Evolutionary conservation across 2,113 vertebrate genomes (phyloP).

Genomic region (Orycteropus afer): DNA sequence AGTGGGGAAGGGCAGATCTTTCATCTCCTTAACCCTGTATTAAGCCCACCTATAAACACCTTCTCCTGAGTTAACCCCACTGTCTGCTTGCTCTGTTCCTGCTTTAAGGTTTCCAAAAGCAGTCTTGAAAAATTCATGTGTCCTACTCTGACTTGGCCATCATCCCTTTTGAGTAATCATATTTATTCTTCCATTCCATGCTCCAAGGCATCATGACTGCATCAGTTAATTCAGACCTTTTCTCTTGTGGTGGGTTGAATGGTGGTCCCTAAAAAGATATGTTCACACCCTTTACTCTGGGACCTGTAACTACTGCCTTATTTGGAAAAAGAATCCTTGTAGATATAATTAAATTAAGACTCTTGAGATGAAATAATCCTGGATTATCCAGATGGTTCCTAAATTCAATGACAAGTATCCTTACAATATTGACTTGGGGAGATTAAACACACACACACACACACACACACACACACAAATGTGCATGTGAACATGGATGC

Average conservation of each 20-base stretch:
- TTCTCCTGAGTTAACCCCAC: neutral
- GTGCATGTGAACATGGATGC: no score
- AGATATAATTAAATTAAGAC: neutral
- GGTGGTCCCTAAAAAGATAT: neutral
- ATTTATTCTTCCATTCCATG: neutral
- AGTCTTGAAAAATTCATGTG: neutral
- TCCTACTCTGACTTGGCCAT: neutral
- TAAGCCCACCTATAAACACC: constrained; percentile 2
- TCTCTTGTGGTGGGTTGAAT: neutral
- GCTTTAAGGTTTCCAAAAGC: neutral
- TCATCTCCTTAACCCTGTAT: neutral
- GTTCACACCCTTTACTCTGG: neutral
- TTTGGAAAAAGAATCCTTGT: neutral
- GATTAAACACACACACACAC: neutral
- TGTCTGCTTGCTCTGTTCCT: neutral
- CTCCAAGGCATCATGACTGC: neutral
- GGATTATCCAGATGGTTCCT: neutral
- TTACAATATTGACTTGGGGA: neutral
- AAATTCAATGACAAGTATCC: neutral
- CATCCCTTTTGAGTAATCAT: neutral
- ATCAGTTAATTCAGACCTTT: neutral
- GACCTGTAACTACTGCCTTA: neutral
- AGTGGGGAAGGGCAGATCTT: neutral
- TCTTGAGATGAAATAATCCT: neutral
- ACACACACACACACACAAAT: neutral